phyloP scores from a whole-genome alignment of 2,113 vertebrate genomes.

The Rutilus rutilus region DNA sequence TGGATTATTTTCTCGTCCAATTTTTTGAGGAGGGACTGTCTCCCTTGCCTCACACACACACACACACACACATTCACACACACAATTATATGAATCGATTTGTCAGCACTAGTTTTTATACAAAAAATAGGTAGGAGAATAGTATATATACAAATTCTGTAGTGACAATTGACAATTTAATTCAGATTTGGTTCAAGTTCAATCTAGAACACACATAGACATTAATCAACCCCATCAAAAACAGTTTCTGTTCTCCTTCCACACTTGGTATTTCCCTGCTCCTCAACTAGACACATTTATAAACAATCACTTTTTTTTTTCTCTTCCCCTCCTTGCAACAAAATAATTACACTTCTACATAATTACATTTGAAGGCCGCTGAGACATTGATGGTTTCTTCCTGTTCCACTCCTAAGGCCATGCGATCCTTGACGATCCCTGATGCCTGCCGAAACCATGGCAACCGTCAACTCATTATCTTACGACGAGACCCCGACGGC shows the following conservation, averaged over 20 bases:
- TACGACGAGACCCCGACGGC: conserved; percentile 38
- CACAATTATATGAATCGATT: no score
- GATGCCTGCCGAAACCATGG: conserved; percentile 34
- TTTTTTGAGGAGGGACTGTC: no score
- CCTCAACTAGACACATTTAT: not conserved
- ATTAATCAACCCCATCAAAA: not conserved
- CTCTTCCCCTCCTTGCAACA: not conserved
- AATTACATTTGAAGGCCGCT: conserved; percentile 27
- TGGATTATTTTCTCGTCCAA: no score
- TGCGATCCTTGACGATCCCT: not conserved
- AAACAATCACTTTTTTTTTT: conserved; percentile 2
- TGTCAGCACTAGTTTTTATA: no score
- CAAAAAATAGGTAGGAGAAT: no score
- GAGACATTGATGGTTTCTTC: conserved; percentile 18
- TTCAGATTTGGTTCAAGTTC: not conserved
- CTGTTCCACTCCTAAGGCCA: conserved; percentile 19
- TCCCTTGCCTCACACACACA: no score
- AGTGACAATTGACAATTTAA: not conserved
- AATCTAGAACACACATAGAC: not conserved
- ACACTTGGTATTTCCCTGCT: conserved; percentile 15
- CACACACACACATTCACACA: no score
- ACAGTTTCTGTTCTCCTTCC: not conserved
- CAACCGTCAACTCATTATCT: conserved; percentile 56
- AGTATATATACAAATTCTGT: not conserved
- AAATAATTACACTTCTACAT: conserved; percentile 37